Evolutionary conservation across 2,113 vertebrate genomes (phyloP).

Genomic region (Rallus limicola): DNA sequence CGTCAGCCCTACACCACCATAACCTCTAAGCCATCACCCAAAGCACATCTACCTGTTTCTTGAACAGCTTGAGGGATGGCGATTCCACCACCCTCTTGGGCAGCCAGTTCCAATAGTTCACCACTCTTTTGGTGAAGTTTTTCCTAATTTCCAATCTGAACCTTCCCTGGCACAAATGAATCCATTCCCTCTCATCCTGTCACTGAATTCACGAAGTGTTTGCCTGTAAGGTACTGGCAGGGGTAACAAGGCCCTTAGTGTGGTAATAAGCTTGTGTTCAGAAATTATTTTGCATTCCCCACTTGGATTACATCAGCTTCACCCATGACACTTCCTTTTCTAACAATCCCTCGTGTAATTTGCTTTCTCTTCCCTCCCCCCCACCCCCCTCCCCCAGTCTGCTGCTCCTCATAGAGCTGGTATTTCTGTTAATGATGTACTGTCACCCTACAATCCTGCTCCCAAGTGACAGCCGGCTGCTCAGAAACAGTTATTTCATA

Average conservation of each 20-base stretch:
- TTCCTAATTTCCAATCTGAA: too few species aligned
- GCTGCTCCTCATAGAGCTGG: background rate
- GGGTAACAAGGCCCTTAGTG: too few species aligned
- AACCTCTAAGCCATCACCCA: too few species aligned
- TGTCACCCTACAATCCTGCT: background rate
- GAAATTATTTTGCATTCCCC: background rate
- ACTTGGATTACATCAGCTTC: background rate
- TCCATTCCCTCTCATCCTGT: too few species aligned
- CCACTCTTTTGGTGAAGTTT: too few species aligned
- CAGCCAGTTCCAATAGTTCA: too few species aligned
- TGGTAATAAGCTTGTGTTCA: background rate
- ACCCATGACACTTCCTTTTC: background rate
- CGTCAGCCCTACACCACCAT: too few species aligned
- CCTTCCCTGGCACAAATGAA: too few species aligned
- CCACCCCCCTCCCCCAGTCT: too few species aligned
- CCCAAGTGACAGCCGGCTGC: background rate
- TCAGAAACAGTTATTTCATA: background rate
- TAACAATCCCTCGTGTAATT: background rate
- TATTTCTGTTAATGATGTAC: rapidly evolving
- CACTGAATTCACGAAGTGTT: rapidly evolving
- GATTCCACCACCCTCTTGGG: too few species aligned
- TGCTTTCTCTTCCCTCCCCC: background rate
- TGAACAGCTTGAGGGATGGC: too few species aligned
- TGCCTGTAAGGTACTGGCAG: background rate
- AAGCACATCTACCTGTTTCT: too few species aligned